Percentiles rank a stretch among this genome's conserved stretches.
Evolutionary conservation across 2,888 invertebrate genomes (phyloP).

Genomic region (Melieria crassipennis): DNA sequence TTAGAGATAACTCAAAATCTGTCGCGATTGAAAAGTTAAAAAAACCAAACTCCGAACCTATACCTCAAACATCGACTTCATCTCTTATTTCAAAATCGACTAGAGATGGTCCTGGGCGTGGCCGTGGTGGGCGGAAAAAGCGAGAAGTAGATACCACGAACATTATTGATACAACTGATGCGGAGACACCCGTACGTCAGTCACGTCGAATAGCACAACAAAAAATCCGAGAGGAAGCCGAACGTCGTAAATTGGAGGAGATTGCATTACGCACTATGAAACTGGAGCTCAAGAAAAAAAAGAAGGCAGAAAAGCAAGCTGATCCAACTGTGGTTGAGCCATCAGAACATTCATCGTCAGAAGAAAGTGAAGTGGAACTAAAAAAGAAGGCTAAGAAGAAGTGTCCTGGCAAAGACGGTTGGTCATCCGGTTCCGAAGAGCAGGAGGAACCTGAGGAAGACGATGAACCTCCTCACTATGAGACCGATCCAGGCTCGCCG

Average conservation of each 20-base stretch:
- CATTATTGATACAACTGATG: constrained; percentile 58
- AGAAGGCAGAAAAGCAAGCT: constrained; percentile 63
- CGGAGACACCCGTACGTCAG: constrained; percentile 72
- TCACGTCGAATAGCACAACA: constrained; percentile 87
- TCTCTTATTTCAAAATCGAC: too few relatives aligned
- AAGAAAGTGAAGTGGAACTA: constrained; percentile 59
- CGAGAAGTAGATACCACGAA: constrained; percentile 63
- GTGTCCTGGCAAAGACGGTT: constrained; percentile 61
- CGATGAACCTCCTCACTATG: constrained; percentile 66
- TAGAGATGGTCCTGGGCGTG: constrained; percentile 37
- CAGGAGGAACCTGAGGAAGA: constrained; percentile 67
- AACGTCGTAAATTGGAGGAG: constrained; percentile 78
- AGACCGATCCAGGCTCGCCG: constrained; percentile 68
- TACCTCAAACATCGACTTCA: too few relatives aligned
- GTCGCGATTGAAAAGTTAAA: too few relatives aligned
- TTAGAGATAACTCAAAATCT: too few relatives aligned
- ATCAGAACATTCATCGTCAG: constrained; percentile 53
- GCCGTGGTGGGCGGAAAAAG: constrained; percentile 54
- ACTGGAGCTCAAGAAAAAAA: constrained; percentile 71
- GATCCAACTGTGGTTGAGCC: constrained; percentile 58
- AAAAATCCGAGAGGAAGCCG: constrained; percentile 87
- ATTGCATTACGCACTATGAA: constrained; percentile 75
- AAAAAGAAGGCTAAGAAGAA: constrained; percentile 65
- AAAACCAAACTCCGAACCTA: too few relatives aligned
- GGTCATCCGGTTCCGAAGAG: constrained; percentile 65